Evolutionary conservation across 92 coral and sea anemone species (phyloP), one percentile per base, ranked within the genome.

Genomic region (Pocillopora grandis): DNA sequence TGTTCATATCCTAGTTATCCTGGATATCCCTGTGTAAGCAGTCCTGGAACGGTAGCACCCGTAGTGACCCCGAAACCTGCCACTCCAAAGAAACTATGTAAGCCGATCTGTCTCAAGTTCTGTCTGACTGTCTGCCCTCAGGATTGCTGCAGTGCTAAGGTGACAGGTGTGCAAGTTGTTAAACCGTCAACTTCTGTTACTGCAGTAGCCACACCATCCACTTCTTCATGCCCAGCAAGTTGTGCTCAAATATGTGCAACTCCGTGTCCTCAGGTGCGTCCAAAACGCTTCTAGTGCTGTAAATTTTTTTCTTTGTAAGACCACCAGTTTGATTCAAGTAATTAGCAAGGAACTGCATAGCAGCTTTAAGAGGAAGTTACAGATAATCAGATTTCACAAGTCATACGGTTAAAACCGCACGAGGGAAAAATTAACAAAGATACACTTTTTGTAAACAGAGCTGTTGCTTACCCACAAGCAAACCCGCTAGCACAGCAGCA

Each of bases 41-140:
- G 49, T 58, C 76, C 81, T 0, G 81, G 76, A 77, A 52, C 87
- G 21, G 57, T 71, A 23, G 42, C 79, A 49, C 74, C 90, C 8
- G 91, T 70, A 59, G 83, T 75, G 5, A 59, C 92, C 61, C 61
- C 92, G 42, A 64, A 87, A 73, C 83, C 89, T 60, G 87, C 72
- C 66, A 67, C 87, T 1, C 87, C 90, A 27, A 80, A 87, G 71
- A 68, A 79, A 12, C 52, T 63, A 18, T 94, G 98, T 67, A 76
- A 88, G 12, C 98, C 95, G 12, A 92, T 94, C 71, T 94, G 98
- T 58, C 90, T 94, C 81, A 91, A 90, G 89, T 94, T 91, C 88
- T 94, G 98, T 80, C 81, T 94, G n/a, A 89, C 90, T 13, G 73
- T 94, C 71, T 94, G 98, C 62, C 98, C 98, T n/a, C 95, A 94